Percentiles rank a stretch among this genome's conserved stretches.
These are phyloP conservation scores for Todiramphus chloris DNA, from an alignment of 2,113 vertebrate genomes.

Conservation along the genomic window DNA sequence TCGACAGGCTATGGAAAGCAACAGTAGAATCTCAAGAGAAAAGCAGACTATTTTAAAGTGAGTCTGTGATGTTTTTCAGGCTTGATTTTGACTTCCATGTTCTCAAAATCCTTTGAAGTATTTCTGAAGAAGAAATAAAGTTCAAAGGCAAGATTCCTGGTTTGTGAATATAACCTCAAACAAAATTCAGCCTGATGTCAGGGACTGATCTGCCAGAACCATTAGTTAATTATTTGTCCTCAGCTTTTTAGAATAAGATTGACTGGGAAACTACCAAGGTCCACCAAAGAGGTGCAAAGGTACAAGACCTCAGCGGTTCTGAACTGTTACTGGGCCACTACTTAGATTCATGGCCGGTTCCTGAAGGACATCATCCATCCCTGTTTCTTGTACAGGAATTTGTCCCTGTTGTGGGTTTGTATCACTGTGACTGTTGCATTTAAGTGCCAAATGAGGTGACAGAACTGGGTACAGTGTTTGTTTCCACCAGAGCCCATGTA, in stretches of 20 bases:
- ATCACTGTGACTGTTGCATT: background rate
- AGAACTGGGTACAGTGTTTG: background rate
- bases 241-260: background rate
- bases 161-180: background rate
- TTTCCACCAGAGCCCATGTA: background rate
- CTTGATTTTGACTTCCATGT: background rate
- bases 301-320: background rate
- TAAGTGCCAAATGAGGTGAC: background rate
- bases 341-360: background rate
- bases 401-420: background rate
- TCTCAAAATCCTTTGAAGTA: conserved; percentile 38
- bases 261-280: background rate
- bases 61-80: background rate
- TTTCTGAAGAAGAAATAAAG: background rate
- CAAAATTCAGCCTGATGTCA: background rate
- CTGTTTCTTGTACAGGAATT: background rate
- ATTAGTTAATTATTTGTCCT: background rate
- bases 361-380: background rate
- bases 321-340: background rate
- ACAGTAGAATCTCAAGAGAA: conserved; percentile 8
- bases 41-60: background rate
- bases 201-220: background rate
- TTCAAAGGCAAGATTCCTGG: background rate
- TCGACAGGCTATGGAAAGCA: conserved; percentile 1
- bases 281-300: background rate